Evolutionary conservation across 2,888 invertebrate genomes (phyloP).

Genomic region (Polyploca ridens): DNA sequence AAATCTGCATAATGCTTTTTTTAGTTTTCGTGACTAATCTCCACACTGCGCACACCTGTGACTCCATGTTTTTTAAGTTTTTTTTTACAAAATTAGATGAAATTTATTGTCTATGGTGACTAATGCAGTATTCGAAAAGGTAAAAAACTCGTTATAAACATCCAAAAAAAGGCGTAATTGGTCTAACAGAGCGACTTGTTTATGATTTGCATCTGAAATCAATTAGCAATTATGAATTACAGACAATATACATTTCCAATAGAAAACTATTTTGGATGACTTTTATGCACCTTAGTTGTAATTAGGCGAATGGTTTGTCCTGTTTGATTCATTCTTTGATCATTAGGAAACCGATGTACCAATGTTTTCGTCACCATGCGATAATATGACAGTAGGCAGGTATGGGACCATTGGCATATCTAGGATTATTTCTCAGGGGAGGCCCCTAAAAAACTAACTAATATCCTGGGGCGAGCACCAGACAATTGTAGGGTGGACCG

Average conservation of each 20-base stretch:
- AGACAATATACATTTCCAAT: background rate
- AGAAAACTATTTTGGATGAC: conserved; percentile 7
- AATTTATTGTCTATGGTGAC: conserved; percentile 13
- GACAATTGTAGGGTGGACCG: no score
- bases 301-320: conserved; percentile 8
- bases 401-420: no score
- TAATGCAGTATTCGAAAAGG: conserved; percentile 1
- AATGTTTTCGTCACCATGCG: no score
- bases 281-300: conserved; percentile 7
- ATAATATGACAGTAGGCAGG: no score
- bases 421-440: no score
- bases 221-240: conserved; percentile 1
- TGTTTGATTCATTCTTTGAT: conserved; percentile 2
- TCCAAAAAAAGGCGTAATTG: background rate
- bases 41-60: conserved; percentile 31
- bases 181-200: background rate
- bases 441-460: no score
- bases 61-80: conserved; percentile 22
- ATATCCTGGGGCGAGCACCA: no score
- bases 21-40: conserved; percentile 33
- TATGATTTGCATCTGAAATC: background rate
- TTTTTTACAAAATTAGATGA: conserved; percentile 14
- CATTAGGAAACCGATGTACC: background rate
- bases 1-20: conserved; percentile 46
- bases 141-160: conserved; percentile 11